Evolutionary conservation across 2,888 invertebrate genomes (phyloP), one percentile per base, ranked within the genome.

Genomic region (Synergus gifuensis): DNA sequence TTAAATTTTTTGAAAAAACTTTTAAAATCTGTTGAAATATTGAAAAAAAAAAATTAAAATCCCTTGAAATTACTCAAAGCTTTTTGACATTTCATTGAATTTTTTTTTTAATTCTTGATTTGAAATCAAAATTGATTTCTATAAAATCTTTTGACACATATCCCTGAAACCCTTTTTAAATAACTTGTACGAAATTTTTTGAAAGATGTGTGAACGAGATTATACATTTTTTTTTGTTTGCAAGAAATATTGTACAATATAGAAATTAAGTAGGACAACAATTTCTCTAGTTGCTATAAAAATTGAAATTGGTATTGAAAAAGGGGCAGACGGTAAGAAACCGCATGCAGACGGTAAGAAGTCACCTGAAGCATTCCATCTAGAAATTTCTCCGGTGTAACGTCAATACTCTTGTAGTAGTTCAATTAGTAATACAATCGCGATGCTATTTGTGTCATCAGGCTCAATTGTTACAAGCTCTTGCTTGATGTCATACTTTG

Each of bases 381-480:
- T 22, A 16, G 46, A 73, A 73, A 73, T 73, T 73, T 73, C 73
- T 73, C 73, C 28, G 28, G 73, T 73, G 49, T 42, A 67, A 69
- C 28, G 18, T 69, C 46, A 69, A 44, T 69, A 18, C 46, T 49
- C 69, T 69, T 49, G 73, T 16, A 73, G 73, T 73, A 54, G 69
- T 73, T 73, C 49, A 73, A 73, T 73, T 73, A 73, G 54, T 73
- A 73, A 73, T 73, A 54, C 49, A 73, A 54, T 73, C 49, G 36
- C 54, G 49, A 16, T 49, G 28, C 36, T n/a, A n/a, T 73, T 73
- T 4, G 28, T 69, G 49, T 73, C 73, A 49, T 28, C 46, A 73
- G n/a, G 12, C 4, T 62, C 62, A 12, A 49, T 54, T 73, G 28
- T 69, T 69, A 4, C 16, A 49, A 14, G 44, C 14, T 49, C 28